Evolutionary conservation across 2,888 invertebrate genomes (phyloP), one percentile per base, ranked within the genome.

Genomic region (Copidosoma aretas): DNA sequence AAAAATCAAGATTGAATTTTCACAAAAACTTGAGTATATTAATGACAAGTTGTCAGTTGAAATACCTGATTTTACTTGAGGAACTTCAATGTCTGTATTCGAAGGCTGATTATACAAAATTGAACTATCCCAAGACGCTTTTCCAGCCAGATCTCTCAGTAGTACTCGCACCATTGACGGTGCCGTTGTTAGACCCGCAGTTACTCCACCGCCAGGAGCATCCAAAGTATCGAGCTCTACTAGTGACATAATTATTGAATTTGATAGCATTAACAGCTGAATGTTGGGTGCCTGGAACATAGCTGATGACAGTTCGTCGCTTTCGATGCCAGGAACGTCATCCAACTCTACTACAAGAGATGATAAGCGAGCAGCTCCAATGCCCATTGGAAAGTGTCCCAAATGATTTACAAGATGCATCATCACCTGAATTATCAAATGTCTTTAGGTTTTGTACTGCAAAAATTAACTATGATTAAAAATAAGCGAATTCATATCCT

Each of bases 61-160:
- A 32, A 12, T 77, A 81, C 81, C 77, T 62, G 75, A 68, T 54
- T 79, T 80, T 39, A 68, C 70, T 69, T 76, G 73, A 43, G 77
- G 70, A 21, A 76, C 15, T 19, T 78, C 73, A 43, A 74, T 25
- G 51, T 81, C 78, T 19, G 79, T 78, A 41, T 80, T 80, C 14
- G 71, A 77, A 0, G 93, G 92, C 77, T 91, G 91, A 80, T 91
- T 90, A 84, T 94, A 94, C 0, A 98, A 86, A 69, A 96, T 93
- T 0, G 95, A 93, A 51, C 94, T 94, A 84, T 98, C 97, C 97
- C 98, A 98, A 77, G 95, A 94, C 60, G 94, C 93, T 85, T 97
- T 98, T 60, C 98, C 97, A 41, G 94, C 92, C 65, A 97, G 87
- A 85, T 97, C 97, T 12, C 98, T 88, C 70, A 97, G 85, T 17